These are phyloP conservation scores for Brachylomia viminalis DNA, from an alignment of 2,888 invertebrate species.

Conservation along the genomic window DNA sequence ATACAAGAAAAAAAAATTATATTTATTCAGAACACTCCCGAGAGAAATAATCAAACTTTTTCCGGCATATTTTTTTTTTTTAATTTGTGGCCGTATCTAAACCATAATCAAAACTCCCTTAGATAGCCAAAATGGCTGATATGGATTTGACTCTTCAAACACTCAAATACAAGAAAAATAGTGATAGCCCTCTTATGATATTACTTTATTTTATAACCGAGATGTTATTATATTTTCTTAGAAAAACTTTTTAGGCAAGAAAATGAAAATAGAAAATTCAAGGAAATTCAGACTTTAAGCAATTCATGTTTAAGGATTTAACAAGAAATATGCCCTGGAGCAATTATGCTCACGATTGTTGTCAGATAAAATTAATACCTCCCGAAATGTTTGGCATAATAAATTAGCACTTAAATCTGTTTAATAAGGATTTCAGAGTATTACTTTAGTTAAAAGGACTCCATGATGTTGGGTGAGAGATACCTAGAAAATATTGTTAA, in stretches of 20 bases:
- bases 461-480: no score
- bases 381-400: constrained; percentile 6
- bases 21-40: no score
- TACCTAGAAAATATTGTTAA: background rate
- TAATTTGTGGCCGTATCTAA: no score
- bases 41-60: no score
- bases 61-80: no score
- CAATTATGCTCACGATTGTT: constrained; percentile 47
- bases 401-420: constrained; percentile 17
- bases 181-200: background rate
- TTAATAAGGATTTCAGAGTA: background rate
- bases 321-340: constrained; percentile 31
- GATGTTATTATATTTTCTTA: constrained; percentile 6
- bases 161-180: no score
- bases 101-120: no score
- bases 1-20: no score
- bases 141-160: no score
- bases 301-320: constrained; percentile 43
- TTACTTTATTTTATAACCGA: background rate
- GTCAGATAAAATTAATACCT: constrained; percentile 37
- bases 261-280: constrained; percentile 18
- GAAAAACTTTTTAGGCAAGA: background rate
- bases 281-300: constrained; percentile 27
- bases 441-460: background rate
- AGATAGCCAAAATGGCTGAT: no score